Evolutionary conservation across 2,888 invertebrate genomes (phyloP), one percentile per base, ranked within the genome.

Genomic region (Hipparchia semele): DNA sequence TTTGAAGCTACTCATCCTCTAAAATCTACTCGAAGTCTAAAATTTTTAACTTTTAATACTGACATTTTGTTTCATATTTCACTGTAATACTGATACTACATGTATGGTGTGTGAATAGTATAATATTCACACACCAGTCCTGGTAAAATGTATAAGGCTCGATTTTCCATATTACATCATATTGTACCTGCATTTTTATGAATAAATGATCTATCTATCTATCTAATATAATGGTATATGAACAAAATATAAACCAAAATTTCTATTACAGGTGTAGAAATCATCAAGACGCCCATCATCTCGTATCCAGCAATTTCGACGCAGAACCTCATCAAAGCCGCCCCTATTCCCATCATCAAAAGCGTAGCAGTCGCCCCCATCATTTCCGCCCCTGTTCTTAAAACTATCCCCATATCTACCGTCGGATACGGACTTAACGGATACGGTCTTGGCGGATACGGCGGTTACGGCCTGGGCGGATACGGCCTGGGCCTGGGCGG

Each of bases 341-440:
- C 91, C 13, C 90, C 91, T 0, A 90, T 92, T 61, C 84, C 91
- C 2, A 75, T 92, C 9, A 83, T 91, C 76, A 86, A 78, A 65
- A 87, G 89, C 10, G 79, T 83, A 3, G 80, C 83, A 7, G 83
- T 78, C 12, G 80, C 86, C 5, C 88, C 90, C 5, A 79, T 89
- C 3, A 76, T 86, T 49, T 81, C 83, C 51, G 85, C 87, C 2
- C 87, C 87, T 2, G 76, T 87, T 0, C 75, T 86, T 3, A 83
- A 81, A 66, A 83, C 84, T 2, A 82, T 87, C 0, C 78, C 83
- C 0, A 76, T 77, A 12, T 74, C 67, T 45, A 76, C 54, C 65
- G 72, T 60, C 54, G 76, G 45, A 6, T 68, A 65, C n/a, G 79
- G 80, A 4, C 49, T 49, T 13, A 13, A 13, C 13, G 77, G 80